Evolutionary conservation across 1,140 invertebrate species (phyloP).

Genomic region (Lanistes nyassanus): DNA sequence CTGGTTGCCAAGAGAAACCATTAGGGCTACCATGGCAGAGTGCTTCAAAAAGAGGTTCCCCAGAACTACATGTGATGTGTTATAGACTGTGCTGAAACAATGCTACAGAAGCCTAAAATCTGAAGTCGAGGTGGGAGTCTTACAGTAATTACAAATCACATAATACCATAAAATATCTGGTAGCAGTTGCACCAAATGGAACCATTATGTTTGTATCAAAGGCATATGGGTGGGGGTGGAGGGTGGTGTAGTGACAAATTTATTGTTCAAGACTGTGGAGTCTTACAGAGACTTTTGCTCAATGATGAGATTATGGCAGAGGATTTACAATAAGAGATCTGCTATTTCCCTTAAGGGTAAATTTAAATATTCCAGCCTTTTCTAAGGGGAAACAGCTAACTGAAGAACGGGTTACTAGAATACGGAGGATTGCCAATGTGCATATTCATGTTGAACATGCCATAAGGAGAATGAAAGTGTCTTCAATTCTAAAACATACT

Average conservation of each 20-base stretch:
- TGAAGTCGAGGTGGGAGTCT: conserved; percentile 24
- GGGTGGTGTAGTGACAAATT: conserved; percentile 33
- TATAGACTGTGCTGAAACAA: conserved; percentile 33
- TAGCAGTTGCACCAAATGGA: conserved; percentile 27
- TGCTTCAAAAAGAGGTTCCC: conserved; percentile 30
- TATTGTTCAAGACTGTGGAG: conserved; percentile 31
- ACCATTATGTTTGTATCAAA: conserved; percentile 33
- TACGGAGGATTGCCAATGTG: conserved; percentile 52
- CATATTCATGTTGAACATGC: conserved; percentile 62
- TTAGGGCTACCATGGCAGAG: conserved; percentile 14
- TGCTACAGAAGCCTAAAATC: conserved; percentile 30
- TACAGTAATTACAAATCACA: conserved; percentile 29
- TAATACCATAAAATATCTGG: conserved; percentile 31
- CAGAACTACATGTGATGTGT: conserved; percentile 31
- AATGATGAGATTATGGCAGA: conserved; percentile 30
- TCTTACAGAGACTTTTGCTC: conserved; percentile 26
- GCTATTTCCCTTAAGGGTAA: conserved; percentile 18
- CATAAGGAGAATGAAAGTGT: conserved; percentile 17
- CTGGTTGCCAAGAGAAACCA: conserved; percentile 31
- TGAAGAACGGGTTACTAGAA: conserved; percentile 47
- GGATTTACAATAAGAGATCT: conserved; percentile 30
- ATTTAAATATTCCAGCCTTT: conserved; percentile 29
- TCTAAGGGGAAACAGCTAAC: conserved; percentile 36
- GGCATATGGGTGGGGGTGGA: conserved; percentile 28
- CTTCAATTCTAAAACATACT: neutral